Conservation (phyloP, 1,140 invertebrate genomes). For the Drosophila repleta region DNA sequence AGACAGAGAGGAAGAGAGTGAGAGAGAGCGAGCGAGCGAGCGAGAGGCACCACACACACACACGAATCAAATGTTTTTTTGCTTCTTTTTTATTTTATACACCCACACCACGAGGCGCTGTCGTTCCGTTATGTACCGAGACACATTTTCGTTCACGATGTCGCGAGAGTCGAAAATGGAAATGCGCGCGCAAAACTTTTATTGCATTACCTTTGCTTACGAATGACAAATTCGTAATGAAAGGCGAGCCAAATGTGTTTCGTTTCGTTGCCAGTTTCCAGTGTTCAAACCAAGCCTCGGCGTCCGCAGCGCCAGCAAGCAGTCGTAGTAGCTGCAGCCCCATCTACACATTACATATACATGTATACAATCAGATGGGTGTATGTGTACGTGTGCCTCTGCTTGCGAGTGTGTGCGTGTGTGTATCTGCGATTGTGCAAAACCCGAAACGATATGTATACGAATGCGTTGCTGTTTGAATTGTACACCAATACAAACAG, state of each 20-base stretch:
- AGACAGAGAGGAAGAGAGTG: slow-evolving; percentile 10
- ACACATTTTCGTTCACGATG: slow-evolving; percentile 38
- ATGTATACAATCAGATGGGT: slow-evolving; percentile 9
- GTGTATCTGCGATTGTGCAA: slow-evolving; percentile 78
- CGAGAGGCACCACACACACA: slow-evolving; percentile 11
- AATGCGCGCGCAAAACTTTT: slow-evolving; percentile 82
- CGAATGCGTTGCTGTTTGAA: slow-evolving; percentile 67
- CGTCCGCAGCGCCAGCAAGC: slow-evolving; percentile 45
- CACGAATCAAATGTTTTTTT: slow-evolving; percentile 63
- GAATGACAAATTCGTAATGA: slow-evolving; percentile 84
- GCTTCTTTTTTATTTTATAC: slow-evolving; percentile 34
- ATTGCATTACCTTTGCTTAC: slow-evolving; percentile 84
- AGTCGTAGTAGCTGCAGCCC: slow-evolving; percentile 46
- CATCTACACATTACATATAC: slow-evolving; percentile 43
- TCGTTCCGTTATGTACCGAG: slow-evolving; percentile 50
- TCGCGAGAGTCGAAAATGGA: slow-evolving; percentile 51
- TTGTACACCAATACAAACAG: slow-evolving; percentile 62
- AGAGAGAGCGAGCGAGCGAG: slow-evolving; percentile 10
- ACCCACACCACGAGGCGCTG: slow-evolving; percentile 57
- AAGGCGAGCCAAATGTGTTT: slow-evolving; percentile 81
- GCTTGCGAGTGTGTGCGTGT: slow-evolving; percentile 37
- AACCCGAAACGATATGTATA: slow-evolving; percentile 75
- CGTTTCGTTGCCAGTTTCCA: slow-evolving; percentile 72
- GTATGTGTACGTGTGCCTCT: slow-evolving; percentile 29
- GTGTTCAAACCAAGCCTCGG: slow-evolving; percentile 42